Base-by-base conservation (phyloP, 2,113 vertebrate species). In the Clarias macrocephalus region DNA sequence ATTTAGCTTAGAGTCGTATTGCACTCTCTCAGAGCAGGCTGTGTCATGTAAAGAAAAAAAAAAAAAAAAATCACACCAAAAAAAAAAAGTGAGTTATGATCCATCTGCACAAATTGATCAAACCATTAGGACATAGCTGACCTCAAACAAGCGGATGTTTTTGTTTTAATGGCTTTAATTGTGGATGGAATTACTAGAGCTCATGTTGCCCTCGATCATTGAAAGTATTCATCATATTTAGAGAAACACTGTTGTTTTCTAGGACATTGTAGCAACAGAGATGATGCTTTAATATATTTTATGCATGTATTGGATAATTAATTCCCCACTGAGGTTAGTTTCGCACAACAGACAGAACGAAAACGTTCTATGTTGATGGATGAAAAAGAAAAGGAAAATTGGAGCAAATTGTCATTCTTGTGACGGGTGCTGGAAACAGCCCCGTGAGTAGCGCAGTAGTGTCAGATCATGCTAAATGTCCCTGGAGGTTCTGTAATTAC, bases 151-250 rank as follows among this genome's bases (percentile, higher is more conserved):
- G 86, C 80, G 85, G 75, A 65, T 72, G 83, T 84, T 89, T 84
- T 87, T 85, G 83, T 86, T 86, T 90, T 87, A 87, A 87, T 70
- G 82, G 66, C 70, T 82, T 79, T 87, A 88, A 89, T 82, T 83
- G 87, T 75, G 65, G 59, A 66, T 33, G 42, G 48, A 48, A 73
- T 81, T 86, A 75, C 59, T 28, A 72, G 63, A 72, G 70, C 81
- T 48, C 63, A 62, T 82, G 84, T 81, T 76, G 80, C 89, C 54
- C 66, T 33, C 30, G n/a, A 76, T 82, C 81, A 75, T 75, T 84
- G 66, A 63, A 21, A 19, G 56, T 13, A 63, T 86, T 80, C 79
- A 72, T 82, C 80, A 37, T 80, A 63, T 84, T n/a, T 52, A 10
- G 75, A 56, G 30, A 63, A 19, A 52, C 13, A 25, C 76, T 76